Percentiles rank a stretch among this genome's conserved stretches.
Evolutionary conservation across 2,113 vertebrate species (phyloP).

Genomic region (Rhinolophus sinicus): DNA sequence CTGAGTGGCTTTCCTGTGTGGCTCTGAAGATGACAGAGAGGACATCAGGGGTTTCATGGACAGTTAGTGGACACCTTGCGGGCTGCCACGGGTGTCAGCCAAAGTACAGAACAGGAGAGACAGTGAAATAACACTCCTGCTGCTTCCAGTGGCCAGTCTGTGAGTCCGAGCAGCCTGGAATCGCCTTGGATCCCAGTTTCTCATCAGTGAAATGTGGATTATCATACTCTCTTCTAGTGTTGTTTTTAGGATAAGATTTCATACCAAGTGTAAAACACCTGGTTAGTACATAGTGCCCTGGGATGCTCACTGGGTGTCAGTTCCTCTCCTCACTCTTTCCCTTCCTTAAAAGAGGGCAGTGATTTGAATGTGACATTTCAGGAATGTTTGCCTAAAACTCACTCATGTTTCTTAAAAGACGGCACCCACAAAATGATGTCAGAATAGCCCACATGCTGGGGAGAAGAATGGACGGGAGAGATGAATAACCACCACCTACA

Average conservation of each 20-base stretch:
- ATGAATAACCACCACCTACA: not conserved
- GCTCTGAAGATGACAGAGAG: not conserved
- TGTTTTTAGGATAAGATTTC: not conserved
- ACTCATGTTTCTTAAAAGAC: not conserved
- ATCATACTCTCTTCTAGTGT: not conserved
- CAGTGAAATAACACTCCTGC: not conserved
- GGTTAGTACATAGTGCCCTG: rapidly evolving
- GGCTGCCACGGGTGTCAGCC: not conserved
- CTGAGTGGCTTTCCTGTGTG: rapidly evolving
- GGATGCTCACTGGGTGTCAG: not conserved
- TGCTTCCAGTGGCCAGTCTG: not conserved
- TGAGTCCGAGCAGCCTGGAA: not conserved
- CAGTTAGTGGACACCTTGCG: not conserved
- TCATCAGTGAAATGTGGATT: not conserved
- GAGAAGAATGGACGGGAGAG: not conserved
- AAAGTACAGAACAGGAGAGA: not conserved
- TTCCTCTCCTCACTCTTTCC: not conserved
- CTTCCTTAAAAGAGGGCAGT: not conserved
- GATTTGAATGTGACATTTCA: not conserved
- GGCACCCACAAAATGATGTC: not conserved
- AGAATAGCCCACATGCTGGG: not conserved
- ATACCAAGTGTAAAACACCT: too few relatives aligned
- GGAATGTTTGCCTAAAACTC: not conserved
- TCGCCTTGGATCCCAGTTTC: not conserved
- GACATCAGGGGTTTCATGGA: too few relatives aligned